A percentile compares a stretch with the other conserved stretches of the same genome.
Conservation (phyloP, 2,888 invertebrate species). For the Pollenia griseotomentosa region DNA sequence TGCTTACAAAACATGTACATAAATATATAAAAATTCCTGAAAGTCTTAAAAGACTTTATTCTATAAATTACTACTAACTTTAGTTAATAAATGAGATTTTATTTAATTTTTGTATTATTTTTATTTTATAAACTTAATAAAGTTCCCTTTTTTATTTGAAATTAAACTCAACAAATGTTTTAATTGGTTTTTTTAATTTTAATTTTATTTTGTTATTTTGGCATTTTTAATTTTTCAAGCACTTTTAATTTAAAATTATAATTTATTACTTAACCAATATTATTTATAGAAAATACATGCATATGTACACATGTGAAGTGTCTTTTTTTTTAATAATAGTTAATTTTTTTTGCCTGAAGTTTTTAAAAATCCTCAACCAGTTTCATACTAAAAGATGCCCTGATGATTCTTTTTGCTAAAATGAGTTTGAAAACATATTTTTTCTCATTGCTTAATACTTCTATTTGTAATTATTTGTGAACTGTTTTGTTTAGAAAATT, state of each 20-base stretch:
- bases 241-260: conserved; percentile 23
- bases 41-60: conserved; percentile 9
- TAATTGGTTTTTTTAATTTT: conserved; percentile 36
- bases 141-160: conserved; percentile 29
- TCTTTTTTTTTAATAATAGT: conserved; percentile 22
- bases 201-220: conserved; percentile 13
- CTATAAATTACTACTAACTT: conserved; percentile 44
- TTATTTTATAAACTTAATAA: conserved; percentile 62
- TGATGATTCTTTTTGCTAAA: conserved; percentile 37
- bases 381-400: conserved; percentile 11
- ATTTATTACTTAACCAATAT: conserved; percentile 24
- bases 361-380: not conserved
- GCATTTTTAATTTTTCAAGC: conserved; percentile 45
- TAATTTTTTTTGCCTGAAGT: not conserved
- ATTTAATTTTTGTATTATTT: conserved; percentile 49
- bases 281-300: not conserved
- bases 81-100: conserved; percentile 39
- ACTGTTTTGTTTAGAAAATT: conserved; percentile 5
- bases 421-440: conserved; percentile 1
- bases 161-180: conserved; percentile 44
- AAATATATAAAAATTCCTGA: conserved; percentile 19
- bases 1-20: conserved; percentile 39
- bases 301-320: conserved; percentile 4
- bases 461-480: conserved; percentile 15
- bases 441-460: not conserved